These are phyloP conservation scores for Amia ocellicauda DNA, from an alignment of 2,113 vertebrate genomes.

Conservation along the genomic window DNA sequence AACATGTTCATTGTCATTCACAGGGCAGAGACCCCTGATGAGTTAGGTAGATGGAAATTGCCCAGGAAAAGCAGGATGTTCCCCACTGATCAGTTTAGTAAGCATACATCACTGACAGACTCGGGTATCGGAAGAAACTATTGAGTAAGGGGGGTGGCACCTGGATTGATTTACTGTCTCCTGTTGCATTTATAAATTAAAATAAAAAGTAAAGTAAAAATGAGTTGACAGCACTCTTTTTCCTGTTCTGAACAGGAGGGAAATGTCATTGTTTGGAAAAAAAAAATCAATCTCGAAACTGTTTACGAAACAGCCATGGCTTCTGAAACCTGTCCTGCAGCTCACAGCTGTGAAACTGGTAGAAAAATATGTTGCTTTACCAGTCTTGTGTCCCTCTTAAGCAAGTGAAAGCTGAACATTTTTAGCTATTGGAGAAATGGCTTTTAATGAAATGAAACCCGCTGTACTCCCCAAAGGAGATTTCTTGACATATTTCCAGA, in stretches of 20 bases:
- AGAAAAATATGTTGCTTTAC: slow-evolving; percentile 40
- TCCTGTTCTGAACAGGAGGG: slow-evolving; percentile 33
- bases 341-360: slow-evolving; percentile 14
- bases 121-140: slow-evolving; percentile 3
- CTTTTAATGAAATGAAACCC: too few species aligned
- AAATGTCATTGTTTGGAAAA: slow-evolving; percentile 48
- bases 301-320: too few species aligned
- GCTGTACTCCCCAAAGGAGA: too few species aligned
- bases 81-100: slow-evolving; percentile 44
- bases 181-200: slow-evolving; percentile 22
- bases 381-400: neutral
- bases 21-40: slow-evolving; percentile 40
- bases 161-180: slow-evolving; percentile 20
- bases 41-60: slow-evolving; percentile 48
- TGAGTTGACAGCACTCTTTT: slow-evolving; percentile 19
- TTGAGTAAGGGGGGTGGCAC: slow-evolving; percentile 13
- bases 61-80: slow-evolving; percentile 38
- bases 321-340: slow-evolving; percentile 42
- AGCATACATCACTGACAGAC: slow-evolving; percentile 39
- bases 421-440: too few species aligned
- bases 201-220: slow-evolving; percentile 34
- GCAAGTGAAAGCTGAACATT: neutral
- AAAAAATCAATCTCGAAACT: too few species aligned
- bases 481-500: too few species aligned
- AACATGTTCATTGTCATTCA: too few species aligned